Conservation (phyloP, 2,113 vertebrate species). For the Lampris megalopsis region DNA sequence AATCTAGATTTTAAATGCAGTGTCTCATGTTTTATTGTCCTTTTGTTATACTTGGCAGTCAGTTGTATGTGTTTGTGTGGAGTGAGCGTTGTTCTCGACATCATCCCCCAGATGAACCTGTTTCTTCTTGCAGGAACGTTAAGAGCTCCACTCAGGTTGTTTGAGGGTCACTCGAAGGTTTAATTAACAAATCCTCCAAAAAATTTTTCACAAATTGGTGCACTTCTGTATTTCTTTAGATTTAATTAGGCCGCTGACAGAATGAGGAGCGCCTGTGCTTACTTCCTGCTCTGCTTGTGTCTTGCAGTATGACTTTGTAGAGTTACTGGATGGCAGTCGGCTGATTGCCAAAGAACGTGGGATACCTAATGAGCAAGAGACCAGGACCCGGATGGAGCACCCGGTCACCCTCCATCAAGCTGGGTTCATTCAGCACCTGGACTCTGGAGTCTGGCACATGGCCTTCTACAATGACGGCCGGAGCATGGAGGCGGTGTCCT, state of each 20-base stretch:
- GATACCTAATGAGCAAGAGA: slow-evolving; percentile 82
- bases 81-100: neutral
- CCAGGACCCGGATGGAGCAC: slow-evolving; percentile 82
- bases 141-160: slow-evolving; percentile 43
- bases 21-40: too few relatives aligned
- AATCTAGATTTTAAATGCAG: too few relatives aligned
- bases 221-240: too few relatives aligned
- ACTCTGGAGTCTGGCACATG: slow-evolving; percentile 97
- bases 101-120: slow-evolving; percentile 37
- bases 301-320: slow-evolving; percentile 96
- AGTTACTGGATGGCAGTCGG: slow-evolving; percentile 95
- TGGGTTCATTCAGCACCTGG: slow-evolving; percentile 97
- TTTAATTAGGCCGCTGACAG: too few relatives aligned
- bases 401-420: slow-evolving; percentile 92
- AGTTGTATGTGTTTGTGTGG: neutral
- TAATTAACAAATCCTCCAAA: slow-evolving; percentile 34
- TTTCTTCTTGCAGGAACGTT: slow-evolving; percentile 46
- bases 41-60: too few relatives aligned
- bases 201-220: too few relatives aligned
- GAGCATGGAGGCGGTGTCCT: slow-evolving; percentile 91
- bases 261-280: too few relatives aligned
- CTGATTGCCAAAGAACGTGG: slow-evolving; percentile 93
- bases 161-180: slow-evolving; percentile 10
- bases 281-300: slow-evolving; percentile 4
- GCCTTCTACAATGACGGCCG: slow-evolving; percentile 98